Base-by-base conservation (phyloP, 2,113 vertebrate genomes). In the Centropus unirufus region DNA sequence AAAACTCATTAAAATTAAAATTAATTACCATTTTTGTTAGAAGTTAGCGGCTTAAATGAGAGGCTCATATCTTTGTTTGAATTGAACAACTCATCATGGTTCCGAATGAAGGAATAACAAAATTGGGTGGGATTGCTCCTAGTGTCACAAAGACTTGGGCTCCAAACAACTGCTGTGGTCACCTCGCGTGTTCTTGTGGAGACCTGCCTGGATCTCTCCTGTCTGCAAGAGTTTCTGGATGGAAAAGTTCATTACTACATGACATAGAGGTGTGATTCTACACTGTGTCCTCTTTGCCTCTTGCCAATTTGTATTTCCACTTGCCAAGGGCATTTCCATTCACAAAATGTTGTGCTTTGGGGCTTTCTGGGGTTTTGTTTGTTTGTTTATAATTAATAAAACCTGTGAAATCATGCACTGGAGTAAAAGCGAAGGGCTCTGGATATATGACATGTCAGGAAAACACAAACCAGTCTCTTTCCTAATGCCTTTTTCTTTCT, bases 1-100 rank as follows among this genome's bases (percentile, higher is more conserved):
- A 95, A 92, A 95, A 30, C 39, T 86, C 83, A 95, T 97, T 94
- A 94, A 93, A 95, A 95, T 91, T 83, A 83, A 92, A 94, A 94
- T 94, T 83, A 89, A 96, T 96, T 93, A 90, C n/a, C 61, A 94
- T 86, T 95, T 96, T 87, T 95, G 85, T 94, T 93, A 90, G 83
- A 97, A 94, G 77, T 92, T 84, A 57, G 20, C 93, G 55, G 86
- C 69, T 93, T 91, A 82, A 77, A n/a, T 87, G 69, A 95, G 81
- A 72, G 18, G 47, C 21, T 90, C 76, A 23, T 49, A 85, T 82
- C 82, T 90, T 66, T 93, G 70, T 74, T 52, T 63, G 77, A 86
- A 91, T 91, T 84, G 75, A 87, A 89, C 72, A 64, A 96, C 54
- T 84, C 57, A 89, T 57, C 75, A 55, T 21, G 5, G 59, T 44